Conservation (phyloP, 2,113 vertebrate genomes). For the Phaethon lepturus region DNA sequence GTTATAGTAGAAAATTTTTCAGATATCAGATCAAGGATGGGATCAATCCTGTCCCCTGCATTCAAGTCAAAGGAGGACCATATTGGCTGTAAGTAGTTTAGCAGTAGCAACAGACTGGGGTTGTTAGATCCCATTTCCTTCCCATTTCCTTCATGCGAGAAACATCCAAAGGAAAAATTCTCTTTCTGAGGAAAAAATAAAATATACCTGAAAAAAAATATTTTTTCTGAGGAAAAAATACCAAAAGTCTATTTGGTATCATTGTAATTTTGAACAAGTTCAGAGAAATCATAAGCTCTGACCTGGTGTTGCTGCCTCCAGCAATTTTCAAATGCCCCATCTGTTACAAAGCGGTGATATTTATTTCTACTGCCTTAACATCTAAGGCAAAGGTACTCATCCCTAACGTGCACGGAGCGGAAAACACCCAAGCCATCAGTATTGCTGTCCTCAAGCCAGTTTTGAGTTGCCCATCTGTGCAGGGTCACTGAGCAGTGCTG, state of each 20-base stretch:
- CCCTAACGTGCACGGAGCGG: not conserved
- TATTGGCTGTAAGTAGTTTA: not conserved
- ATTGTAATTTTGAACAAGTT: not conserved
- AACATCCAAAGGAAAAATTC: not conserved
- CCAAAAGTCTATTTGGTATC: not conserved
- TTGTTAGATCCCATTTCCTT: not conserved
- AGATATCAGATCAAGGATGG: not conserved
- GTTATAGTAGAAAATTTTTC: not conserved
- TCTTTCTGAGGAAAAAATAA: not conserved
- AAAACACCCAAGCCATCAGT: not conserved
- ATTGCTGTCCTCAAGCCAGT: not conserved
- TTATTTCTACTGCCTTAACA: not conserved
- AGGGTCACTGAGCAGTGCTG: fast-evolving
- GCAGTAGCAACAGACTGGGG: not conserved
- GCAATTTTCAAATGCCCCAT: not conserved
- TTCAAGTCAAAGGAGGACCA: not conserved
- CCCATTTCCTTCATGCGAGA: not conserved
- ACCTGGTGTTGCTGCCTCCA: not conserved
- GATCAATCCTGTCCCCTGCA: not conserved
- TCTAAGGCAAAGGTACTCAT: not conserved
- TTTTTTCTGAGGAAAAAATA: not conserved
- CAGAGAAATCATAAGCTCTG: not conserved
- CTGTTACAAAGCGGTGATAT: not conserved
- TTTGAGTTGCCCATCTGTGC: fast-evolving
- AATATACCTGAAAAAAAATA: too few species aligned